These are phyloP conservation scores for Peromyscus maniculatus DNA, from an alignment of 2,113 vertebrate species.

Conservation along the genomic window DNA sequence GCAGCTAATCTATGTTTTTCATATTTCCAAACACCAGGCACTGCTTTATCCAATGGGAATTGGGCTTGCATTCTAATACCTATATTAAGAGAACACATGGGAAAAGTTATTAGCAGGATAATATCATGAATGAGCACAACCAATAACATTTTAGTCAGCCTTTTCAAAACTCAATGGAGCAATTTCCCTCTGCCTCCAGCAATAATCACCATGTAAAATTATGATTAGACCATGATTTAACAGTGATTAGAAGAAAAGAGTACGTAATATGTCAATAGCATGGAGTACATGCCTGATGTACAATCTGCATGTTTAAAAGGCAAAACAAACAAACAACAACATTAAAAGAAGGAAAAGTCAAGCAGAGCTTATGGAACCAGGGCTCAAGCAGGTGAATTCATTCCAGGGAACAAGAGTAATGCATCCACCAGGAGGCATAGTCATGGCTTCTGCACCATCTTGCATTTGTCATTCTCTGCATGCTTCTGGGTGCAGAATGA, in stretches of 20 bases:
- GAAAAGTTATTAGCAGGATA: conserved; percentile 40
- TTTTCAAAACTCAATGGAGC: background rate
- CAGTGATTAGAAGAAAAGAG: conserved; percentile 9
- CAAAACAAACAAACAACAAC: background rate
- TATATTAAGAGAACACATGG: conserved; percentile 83
- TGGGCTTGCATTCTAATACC: conserved; percentile 87
- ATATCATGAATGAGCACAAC: conserved; percentile 24
- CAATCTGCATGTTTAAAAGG: background rate
- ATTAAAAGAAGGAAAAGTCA: conserved; percentile 2
- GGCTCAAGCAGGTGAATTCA: background rate
- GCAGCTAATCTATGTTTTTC: conserved; percentile 84
- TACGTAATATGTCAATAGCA: background rate
- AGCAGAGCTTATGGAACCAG: background rate
- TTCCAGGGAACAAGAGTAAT: background rate
- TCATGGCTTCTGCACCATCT: background rate
- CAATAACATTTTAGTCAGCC: conserved; percentile 21
- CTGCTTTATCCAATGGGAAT: conserved; percentile 80
- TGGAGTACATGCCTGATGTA: background rate
- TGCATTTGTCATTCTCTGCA: background rate
- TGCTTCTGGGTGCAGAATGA: background rate
- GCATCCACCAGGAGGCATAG: no score
- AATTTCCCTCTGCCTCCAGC: background rate
- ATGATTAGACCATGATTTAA: background rate
- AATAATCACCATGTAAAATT: conserved; percentile 26
- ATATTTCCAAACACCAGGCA: conserved; percentile 85